A percentile compares a stretch with the other conserved stretches of the same genome.
These are phyloP conservation scores for Perizoma flavofasciatum DNA, from an alignment of 2,888 invertebrate species.

Conservation along the genomic window DNA sequence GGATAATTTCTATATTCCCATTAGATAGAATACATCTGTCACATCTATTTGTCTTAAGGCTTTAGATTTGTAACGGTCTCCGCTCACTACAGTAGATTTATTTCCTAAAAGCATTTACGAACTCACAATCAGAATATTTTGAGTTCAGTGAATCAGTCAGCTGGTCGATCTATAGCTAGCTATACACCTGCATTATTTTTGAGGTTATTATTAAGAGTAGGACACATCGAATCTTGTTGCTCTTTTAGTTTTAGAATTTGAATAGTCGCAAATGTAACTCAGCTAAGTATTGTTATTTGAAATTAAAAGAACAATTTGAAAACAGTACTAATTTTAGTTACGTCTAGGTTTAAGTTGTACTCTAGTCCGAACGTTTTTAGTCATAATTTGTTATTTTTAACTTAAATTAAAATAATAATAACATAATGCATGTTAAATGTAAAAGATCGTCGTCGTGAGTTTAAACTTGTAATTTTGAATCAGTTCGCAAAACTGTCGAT, in stretches of 20 bases:
- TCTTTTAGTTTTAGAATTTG: constrained; percentile 36
- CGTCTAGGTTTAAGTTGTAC: constrained; percentile 64
- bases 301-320: constrained; percentile 50
- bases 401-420: constrained; percentile 34
- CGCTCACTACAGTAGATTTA: not conserved
- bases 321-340: constrained; percentile 46
- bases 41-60: constrained; percentile 7
- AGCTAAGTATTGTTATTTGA: constrained; percentile 46
- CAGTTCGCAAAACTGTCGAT: constrained; percentile 55
- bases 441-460: constrained; percentile 42
- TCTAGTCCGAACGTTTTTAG: constrained; percentile 78
- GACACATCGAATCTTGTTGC: constrained; percentile 55
- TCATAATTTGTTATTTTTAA: constrained; percentile 65
- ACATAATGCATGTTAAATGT: constrained; percentile 30
- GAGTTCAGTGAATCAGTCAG: not conserved
- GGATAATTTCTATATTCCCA: not conserved
- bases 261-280: constrained; percentile 49
- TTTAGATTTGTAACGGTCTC: constrained; percentile 11
- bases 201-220: constrained; percentile 42
- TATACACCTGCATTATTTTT: constrained; percentile 40
- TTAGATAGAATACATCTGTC: constrained; percentile 1
- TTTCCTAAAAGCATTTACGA: not conserved
- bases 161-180: constrained; percentile 14
- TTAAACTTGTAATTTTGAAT: constrained; percentile 43
- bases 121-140: not conserved